Evolutionary conservation across 2,113 vertebrate genomes (phyloP), one percentile per base, ranked within the genome.

Genomic region (Neomonachus schauinslandi): DNA sequence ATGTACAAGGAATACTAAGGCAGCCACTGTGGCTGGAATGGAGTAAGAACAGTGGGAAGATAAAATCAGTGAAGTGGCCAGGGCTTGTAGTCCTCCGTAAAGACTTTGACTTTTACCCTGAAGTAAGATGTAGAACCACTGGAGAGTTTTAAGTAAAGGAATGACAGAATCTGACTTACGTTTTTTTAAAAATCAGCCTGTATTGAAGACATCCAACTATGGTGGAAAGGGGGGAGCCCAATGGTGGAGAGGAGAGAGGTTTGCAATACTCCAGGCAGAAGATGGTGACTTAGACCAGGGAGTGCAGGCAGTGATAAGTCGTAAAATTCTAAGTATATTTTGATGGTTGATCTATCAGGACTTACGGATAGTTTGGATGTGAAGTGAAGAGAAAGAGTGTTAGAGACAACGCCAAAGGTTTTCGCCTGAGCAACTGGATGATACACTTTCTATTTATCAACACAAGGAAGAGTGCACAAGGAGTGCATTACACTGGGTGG

Each of bases 361-460:
- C 21, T 86, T 96, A 36, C 4, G 57, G 59, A 89, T 5, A 94
- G 63, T 92, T 57, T 92, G 67, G 14, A 74, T 87, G 2, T 94
- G 87, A 16, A 5, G n/a, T 94, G 14, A 51, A 22, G 26, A n/a
- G 31, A 71, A 97, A 94, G 33, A 26, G 15, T 21, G 18, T 95
- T n/a, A 33, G 77, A 85, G 57, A 93, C 36, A 88, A 76, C 26
- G 59, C 16, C 49, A 69, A 74, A 89, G 26, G 36, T 88, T 93
- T 76, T 33, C 67, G 0, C 84, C 67, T 88, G 6, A 95, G 63
- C 55, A 88, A 76, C 2, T 59, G 1, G 4, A 81, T 93, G 42
- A 86, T 96, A 36, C 24, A 8, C 21, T 95, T 92, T 80, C 69
- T 74, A 63, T 63, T 95, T 92, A 84, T 49, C 53, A 63, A 53